Conservation (phyloP, 2,113 vertebrate species). For the Petrocephalus microphthalmus region DNA sequence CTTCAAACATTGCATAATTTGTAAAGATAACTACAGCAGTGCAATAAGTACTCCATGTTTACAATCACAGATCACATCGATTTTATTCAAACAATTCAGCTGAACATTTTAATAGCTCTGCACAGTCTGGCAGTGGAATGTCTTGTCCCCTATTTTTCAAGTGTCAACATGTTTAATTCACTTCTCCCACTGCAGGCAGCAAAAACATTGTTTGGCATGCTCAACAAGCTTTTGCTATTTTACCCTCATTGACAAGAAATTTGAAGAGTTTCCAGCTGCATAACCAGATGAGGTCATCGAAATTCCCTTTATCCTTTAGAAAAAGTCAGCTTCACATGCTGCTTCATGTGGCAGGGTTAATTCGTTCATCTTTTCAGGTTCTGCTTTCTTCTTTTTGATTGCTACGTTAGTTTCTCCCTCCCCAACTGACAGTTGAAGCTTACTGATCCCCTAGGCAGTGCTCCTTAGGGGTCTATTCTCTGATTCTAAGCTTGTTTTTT, state of each 20-base stretch:
- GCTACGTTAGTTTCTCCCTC: neutral
- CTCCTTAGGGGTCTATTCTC: neutral
- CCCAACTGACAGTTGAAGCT: neutral
- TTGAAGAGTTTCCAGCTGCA: neutral
- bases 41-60: neutral
- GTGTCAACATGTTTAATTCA: conserved; percentile 1
- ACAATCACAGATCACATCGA: neutral
- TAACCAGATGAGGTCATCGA: neutral
- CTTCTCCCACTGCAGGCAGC: neutral
- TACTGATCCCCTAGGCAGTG: neutral
- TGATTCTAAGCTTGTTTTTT: neutral
- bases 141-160: neutral
- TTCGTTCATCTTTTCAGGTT: neutral
- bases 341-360: neutral
- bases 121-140: neutral
- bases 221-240: neutral
- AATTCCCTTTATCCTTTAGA: neutral
- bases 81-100: neutral
- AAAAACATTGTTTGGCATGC: neutral
- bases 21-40: neutral
- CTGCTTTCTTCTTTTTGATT: neutral
- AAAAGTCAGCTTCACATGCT: neutral
- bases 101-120: neutral
- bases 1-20: neutral
- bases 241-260: neutral